These are phyloP conservation scores for Epinephelus awoara DNA, from an alignment of 2,797 vertebrate species.

Conservation along the genomic window DNA sequence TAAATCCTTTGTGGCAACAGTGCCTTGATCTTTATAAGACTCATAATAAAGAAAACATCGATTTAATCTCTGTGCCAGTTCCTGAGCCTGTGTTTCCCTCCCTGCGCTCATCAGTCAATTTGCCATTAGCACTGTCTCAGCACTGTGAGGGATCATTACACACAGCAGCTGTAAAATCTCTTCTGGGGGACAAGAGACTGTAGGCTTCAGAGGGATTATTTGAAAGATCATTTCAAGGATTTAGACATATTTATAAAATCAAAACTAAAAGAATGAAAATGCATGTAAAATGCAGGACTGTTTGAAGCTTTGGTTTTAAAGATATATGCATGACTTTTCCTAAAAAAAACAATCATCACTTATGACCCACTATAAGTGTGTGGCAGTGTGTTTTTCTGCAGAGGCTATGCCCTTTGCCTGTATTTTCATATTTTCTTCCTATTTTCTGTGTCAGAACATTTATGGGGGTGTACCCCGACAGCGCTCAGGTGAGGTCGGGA, in stretches of 20 bases:
- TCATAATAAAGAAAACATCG: slow-evolving; percentile 29
- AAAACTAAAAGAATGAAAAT: background rate
- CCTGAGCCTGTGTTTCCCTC: slow-evolving; percentile 29
- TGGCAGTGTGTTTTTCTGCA: too few species aligned
- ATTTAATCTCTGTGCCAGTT: slow-evolving; percentile 28
- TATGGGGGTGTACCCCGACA: too few species aligned
- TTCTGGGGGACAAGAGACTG: background rate
- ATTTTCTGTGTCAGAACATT: too few species aligned
- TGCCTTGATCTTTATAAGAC: slow-evolving; percentile 17
- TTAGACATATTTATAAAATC: background rate
- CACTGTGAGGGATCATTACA: slow-evolving; percentile 37
- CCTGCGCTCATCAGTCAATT: slow-evolving; percentile 21
- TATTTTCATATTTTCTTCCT: too few species aligned
- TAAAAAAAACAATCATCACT: too few species aligned
- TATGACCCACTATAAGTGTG: too few species aligned
- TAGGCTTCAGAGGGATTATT: slow-evolving; percentile 9
- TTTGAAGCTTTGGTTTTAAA: background rate
- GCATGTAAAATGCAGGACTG: background rate
- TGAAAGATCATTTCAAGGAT: background rate
- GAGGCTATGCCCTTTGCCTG: too few species aligned
- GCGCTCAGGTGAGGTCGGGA: too few species aligned
- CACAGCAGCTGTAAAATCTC: slow-evolving; percentile 19
- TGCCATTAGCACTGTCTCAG: slow-evolving; percentile 20
- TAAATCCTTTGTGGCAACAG: slow-evolving; percentile 11
- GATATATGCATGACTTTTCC: too few species aligned